Evolutionary conservation across 1,140 invertebrate genomes (phyloP), one percentile per base, ranked within the genome.

Genomic region (Macrobrachium nipponense): DNA sequence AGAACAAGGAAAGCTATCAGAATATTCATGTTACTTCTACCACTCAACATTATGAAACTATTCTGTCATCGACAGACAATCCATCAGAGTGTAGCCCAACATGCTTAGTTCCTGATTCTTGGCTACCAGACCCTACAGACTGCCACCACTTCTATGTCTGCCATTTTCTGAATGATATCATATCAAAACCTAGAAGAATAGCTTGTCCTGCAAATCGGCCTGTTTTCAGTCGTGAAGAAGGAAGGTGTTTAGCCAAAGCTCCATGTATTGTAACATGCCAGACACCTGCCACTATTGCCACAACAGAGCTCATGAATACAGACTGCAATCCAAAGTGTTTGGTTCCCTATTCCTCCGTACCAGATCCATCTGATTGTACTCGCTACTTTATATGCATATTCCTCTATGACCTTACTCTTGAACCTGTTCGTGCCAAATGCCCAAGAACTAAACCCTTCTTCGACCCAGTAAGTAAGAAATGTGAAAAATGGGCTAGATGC

Each of bases 111-210:
- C 73, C 82, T 14, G 82, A 85, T n/a, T 85, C 82, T 44, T 85
- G 82, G 82, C 44, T 85, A 44, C 62, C 82, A 72, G 82, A 85
- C 59, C 76, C 82, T 36, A 43, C 75, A 20, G 82, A 85, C 51
- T 85, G 82, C 36, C 82, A 70, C 43, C 79, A 72, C 73, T 85
- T 85, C 60, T 85, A 85, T 64, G 82, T 85, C 12, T 85, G 82
- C 27, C 64, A 85, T 64, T 85, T 85, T 61, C 36, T 85, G 5
- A 79, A 76, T 58, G 62, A 78, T 72, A 58, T 62, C n/a, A 70
- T 79, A 58, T 17, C 76, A 43, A 70, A 60, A 43, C 82, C 82
- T 79, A 61, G 58, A 36, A 75, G 82, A 43, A 85, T 85, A 11
- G 70, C n/a, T 17, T 85, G 82, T 15, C 82, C 82, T 18, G 3